A percentile compares a stretch with the other conserved stretches of the same genome.
Conservation (phyloP, 2,113 vertebrate genomes). For the Peromyscus polionotus region DNA sequence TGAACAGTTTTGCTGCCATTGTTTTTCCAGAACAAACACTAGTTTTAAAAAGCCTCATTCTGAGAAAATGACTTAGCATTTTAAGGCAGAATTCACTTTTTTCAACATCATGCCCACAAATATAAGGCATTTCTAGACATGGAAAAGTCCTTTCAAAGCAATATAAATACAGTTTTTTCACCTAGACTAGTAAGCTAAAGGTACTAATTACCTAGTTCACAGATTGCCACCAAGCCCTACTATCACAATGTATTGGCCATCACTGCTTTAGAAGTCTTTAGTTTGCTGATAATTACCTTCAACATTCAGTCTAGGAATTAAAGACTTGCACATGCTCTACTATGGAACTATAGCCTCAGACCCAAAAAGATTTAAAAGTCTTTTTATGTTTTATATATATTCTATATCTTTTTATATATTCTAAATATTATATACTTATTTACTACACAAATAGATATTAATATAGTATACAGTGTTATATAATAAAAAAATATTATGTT, state of each 20-base stretch:
- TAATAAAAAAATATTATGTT: too few relatives aligned
- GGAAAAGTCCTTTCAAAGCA: conserved; percentile 23
- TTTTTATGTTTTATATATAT: neutral
- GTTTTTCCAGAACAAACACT: neutral
- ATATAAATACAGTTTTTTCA: conserved; percentile 4
- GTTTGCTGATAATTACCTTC: neutral
- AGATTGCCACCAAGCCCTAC: neutral
- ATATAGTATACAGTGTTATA: neutral
- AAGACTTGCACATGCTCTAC: neutral
- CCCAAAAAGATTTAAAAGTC: neutral
- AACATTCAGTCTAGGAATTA: conserved; percentile 1
- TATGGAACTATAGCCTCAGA: neutral
- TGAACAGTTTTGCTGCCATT: neutral
- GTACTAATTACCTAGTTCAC: conserved; percentile 27
- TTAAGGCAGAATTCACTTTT: conserved; percentile 15
- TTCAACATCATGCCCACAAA: neutral
- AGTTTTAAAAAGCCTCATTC: conserved; percentile 17
- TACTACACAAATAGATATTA: neutral
- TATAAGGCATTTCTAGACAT: neutral
- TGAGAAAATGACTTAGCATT: conserved; percentile 2
- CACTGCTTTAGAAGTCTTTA: neutral
- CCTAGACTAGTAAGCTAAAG: neutral
- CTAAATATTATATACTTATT: neutral
- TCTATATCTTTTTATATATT: neutral
- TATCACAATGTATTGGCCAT: neutral